These are phyloP conservation scores for Gastrophysa polygoni DNA, from an alignment of 2,888 invertebrate genomes.

Conservation along the genomic window DNA sequence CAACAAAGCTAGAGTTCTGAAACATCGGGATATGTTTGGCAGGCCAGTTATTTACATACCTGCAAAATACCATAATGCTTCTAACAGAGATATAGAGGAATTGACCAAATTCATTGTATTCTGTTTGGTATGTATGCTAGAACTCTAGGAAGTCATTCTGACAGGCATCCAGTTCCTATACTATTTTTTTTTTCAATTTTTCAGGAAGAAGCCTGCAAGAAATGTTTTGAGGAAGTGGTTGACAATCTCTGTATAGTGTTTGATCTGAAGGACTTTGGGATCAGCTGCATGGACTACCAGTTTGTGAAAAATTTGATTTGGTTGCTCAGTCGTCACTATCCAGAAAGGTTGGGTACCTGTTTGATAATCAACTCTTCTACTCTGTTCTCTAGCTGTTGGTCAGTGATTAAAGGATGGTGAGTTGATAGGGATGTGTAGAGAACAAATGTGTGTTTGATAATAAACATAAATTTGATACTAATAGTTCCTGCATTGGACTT, in stretches of 20 bases:
- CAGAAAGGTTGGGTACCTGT: conserved; percentile 78
- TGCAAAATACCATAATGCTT: conserved; percentile 75
- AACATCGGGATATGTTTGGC: conserved; percentile 74
- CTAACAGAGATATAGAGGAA: conserved; percentile 75
- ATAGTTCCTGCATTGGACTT: no score
- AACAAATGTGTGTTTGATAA: no score
- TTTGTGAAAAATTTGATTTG: conserved; percentile 79
- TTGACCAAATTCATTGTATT: conserved; percentile 79
- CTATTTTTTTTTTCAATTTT: no score
- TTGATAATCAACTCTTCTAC: conserved; percentile 76
- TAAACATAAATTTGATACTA: no score
- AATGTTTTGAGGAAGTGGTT: conserved; percentile 78
- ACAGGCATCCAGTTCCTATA: no score
- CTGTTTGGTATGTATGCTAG: conserved; percentile 69
- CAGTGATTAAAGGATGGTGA: conserved; percentile 76
- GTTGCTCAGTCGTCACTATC: conserved; percentile 77
- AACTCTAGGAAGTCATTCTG: no score
- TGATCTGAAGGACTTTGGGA: conserved; percentile 74
- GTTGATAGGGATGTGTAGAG: no score
- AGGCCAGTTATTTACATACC: conserved; percentile 81
- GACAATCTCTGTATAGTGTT: conserved; percentile 83
- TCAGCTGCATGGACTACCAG: conserved; percentile 82
- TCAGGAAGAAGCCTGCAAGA: conserved; percentile 78
- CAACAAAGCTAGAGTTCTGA: conserved; percentile 71
- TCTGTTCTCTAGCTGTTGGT: conserved; percentile 79